phyloP scores from a whole-genome alignment of 2,888 invertebrate genomes.

The Mesorhabditis spiculigera region DNA sequence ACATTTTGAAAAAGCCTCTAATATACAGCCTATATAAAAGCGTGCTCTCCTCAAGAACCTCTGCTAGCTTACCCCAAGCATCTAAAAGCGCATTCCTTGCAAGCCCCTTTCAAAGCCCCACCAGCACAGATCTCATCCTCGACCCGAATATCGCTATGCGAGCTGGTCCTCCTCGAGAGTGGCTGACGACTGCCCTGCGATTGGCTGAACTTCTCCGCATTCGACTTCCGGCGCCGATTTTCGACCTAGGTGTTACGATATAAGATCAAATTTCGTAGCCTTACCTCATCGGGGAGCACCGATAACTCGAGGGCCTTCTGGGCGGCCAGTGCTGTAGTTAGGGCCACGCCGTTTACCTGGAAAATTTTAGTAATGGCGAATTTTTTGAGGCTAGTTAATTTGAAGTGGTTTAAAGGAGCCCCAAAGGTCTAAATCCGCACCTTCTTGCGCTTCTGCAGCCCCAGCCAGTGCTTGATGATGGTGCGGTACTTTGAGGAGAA shows the following conservation, averaged over 20 bases:
- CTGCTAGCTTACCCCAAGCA: too few species aligned
- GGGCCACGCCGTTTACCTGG: conserved; percentile 52
- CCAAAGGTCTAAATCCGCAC: conserved; percentile 12
- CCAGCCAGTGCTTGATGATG: conserved; percentile 53
- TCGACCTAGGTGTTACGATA: background rate
- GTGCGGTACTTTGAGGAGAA: conserved; percentile 53
- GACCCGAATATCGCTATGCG: background rate
- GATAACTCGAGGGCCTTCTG: conserved; percentile 52
- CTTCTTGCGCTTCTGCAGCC: conserved; percentile 41
- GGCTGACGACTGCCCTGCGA: background rate
- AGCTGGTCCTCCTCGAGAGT: background rate
- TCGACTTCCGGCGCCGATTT: conserved; percentile 1
- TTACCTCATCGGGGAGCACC: conserved; percentile 52
- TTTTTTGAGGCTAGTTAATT: background rate
- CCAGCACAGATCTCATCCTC: background rate
- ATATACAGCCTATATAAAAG: too few species aligned
- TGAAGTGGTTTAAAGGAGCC: background rate
- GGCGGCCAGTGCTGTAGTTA: conserved; percentile 54
- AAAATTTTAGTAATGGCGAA: conserved; percentile 7
- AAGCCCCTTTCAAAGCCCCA: background rate
- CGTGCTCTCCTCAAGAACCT: too few species aligned
- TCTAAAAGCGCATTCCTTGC: too few species aligned
- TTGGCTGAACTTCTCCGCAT: background rate
- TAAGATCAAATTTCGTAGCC: background rate
- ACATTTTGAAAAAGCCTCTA: too few species aligned